Evolutionary conservation across 1,140 invertebrate genomes (phyloP).

Genomic region (Lepidurus apus): DNA sequence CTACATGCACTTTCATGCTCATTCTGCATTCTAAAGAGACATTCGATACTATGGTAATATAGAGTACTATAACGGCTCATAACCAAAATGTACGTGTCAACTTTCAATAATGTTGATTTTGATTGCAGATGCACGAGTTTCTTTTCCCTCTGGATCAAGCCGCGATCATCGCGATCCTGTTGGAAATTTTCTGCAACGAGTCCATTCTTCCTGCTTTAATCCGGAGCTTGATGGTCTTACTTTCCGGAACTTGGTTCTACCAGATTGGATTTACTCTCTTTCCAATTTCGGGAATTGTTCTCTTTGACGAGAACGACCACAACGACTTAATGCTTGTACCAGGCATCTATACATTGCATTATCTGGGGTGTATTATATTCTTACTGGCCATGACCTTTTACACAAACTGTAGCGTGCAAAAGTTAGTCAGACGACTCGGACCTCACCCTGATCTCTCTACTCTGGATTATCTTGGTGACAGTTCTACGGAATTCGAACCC

Average conservation of each 20-base stretch:
- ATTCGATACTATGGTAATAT: neutral
- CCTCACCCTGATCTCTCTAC: neutral
- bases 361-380: neutral
- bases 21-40: too few species aligned
- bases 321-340: conserved; percentile 12
- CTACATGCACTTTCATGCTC: too few species aligned
- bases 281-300: neutral
- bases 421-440: neutral
- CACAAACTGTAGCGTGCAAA: neutral
- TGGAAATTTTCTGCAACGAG: neutral
- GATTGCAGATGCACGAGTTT: neutral
- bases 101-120: neutral
- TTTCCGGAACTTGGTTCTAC: conserved; percentile 8
- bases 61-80: neutral
- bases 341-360: neutral
- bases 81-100: neutral
- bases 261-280: conserved; percentile 11
- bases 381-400: neutral
- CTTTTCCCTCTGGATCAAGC: neutral
- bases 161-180: neutral
- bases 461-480: neutral
- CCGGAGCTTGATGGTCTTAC: neutral
- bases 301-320: conserved; percentile 1
- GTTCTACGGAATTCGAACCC: neutral
- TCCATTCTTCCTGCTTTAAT: neutral